Evolutionary conservation across 2,113 vertebrate species (phyloP).

Genomic region (Syngnathus floridae): DNA sequence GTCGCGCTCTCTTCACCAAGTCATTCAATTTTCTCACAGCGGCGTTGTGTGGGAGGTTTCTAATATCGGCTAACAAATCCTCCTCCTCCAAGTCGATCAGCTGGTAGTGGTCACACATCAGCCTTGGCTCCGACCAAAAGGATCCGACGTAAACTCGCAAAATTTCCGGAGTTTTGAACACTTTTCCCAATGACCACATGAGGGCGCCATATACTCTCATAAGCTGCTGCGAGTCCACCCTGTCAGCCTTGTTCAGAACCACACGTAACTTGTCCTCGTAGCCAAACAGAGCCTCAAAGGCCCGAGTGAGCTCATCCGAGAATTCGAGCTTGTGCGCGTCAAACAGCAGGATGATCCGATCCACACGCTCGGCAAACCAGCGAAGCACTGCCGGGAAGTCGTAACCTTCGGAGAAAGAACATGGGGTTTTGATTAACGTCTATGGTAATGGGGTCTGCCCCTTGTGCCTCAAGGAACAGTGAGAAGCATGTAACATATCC

Average conservation of each 20-base stretch:
- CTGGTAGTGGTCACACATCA: slow-evolving; percentile 75
- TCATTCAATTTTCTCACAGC: slow-evolving; percentile 85
- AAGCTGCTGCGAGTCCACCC: slow-evolving; percentile 85
- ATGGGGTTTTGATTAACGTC: slow-evolving; percentile 41
- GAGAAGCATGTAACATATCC: slow-evolving; percentile 31
- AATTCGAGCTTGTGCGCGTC: slow-evolving; percentile 90
- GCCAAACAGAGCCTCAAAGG: slow-evolving; percentile 79
- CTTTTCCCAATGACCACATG: slow-evolving; percentile 91
- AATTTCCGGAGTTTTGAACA: slow-evolving; percentile 83
- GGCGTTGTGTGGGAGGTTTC: slow-evolving; percentile 80
- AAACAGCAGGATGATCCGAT: slow-evolving; percentile 86
- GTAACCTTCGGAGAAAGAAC: slow-evolving; percentile 69
- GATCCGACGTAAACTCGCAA: slow-evolving; percentile 84
- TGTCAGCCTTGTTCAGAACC: slow-evolving; percentile 88
- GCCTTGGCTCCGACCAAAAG: slow-evolving; percentile 84
- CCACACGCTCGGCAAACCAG: slow-evolving; percentile 86
- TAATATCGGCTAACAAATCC: slow-evolving; percentile 81
- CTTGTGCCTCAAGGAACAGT: slow-evolving; percentile 10
- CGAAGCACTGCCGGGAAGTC: slow-evolving; percentile 82
- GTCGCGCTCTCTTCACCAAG: slow-evolving; percentile 80
- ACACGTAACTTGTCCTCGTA: slow-evolving; percentile 89
- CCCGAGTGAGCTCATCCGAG: slow-evolving; percentile 84
- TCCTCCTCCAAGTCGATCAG: slow-evolving; percentile 86
- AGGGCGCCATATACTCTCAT: slow-evolving; percentile 88
- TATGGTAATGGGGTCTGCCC: slow-evolving; percentile 23